Conservation (phyloP, 2,888 invertebrate species). For the Yponomeuta plumbellus region DNA sequence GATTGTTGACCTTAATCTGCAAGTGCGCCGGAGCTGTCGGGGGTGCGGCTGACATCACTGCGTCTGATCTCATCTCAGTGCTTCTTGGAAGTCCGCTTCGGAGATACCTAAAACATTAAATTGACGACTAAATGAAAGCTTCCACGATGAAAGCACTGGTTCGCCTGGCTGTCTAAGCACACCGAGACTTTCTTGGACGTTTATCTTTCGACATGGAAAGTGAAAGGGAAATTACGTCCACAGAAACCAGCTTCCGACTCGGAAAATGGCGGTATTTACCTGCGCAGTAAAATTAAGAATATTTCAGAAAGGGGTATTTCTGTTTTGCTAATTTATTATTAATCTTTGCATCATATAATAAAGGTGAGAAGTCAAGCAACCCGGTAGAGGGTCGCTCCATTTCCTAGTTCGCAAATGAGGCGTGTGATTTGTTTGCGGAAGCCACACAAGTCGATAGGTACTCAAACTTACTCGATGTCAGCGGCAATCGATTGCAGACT, state of each 20-base stretch:
- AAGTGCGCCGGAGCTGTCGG: constrained; percentile 20
- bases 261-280: neutral
- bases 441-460: neutral
- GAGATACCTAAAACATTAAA: neutral
- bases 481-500: neutral
- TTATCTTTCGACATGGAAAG: constrained; percentile 1
- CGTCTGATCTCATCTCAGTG: neutral
- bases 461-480: neutral
- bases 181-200: neutral
- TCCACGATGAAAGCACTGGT: neutral
- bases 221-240: neutral
- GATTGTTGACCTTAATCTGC: constrained; percentile 43
- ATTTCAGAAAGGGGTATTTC: neutral
- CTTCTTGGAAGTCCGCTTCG: neutral
- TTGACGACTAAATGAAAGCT: neutral
- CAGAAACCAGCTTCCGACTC: neutral
- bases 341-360: no score
- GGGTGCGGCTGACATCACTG: neutral
- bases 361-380: neutral
- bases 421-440: constrained; percentile 1
- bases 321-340: no score
- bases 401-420: neutral
- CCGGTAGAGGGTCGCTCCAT: neutral
- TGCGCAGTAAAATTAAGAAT: neutral
- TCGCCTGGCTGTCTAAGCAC: neutral